Percentiles rank a stretch among this genome's conserved stretches.
phyloP scores from a whole-genome alignment of 2,888 invertebrate species.

The Podabrus alpinus region DNA sequence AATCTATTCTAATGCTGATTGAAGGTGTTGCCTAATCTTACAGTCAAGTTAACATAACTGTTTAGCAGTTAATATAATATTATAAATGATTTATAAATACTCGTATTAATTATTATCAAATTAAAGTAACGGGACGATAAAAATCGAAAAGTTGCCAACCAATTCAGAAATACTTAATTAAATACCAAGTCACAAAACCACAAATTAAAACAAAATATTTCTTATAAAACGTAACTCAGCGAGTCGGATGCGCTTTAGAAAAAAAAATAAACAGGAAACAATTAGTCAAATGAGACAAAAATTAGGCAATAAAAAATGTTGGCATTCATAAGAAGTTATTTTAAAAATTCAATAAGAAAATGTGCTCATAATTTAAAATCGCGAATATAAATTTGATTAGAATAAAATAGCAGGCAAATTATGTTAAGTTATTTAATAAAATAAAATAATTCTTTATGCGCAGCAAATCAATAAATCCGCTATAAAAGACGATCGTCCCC shows the following conservation, averaged over 20 bases:
- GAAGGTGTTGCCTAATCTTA: too few species aligned
- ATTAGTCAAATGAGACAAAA: neutral
- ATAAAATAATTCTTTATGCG: constrained; percentile 26
- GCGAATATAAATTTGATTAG: neutral
- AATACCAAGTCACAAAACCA: neutral
- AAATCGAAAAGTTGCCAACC: neutral
- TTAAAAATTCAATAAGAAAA: neutral
- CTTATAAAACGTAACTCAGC: neutral
- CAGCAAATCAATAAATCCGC: constrained; percentile 28
- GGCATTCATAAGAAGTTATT: neutral
- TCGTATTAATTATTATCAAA: too few species aligned
- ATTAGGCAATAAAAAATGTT: neutral
- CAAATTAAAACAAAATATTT: neutral
- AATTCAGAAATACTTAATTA: neutral
- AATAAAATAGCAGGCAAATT: constrained; percentile 13
- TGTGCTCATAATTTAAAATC: neutral
- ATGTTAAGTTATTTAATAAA: constrained; percentile 15
- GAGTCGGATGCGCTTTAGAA: neutral
- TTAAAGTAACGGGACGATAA: neutral
- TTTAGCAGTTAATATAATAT: too few species aligned
- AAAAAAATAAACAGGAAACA: neutral
- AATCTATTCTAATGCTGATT: too few species aligned
- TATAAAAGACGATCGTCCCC: constrained; percentile 28
- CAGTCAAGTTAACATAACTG: too few species aligned
- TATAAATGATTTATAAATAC: too few species aligned